Evolutionary conservation across 2,797 vertebrate genomes (phyloP).

Genomic region (Megalops cyprinoides): DNA sequence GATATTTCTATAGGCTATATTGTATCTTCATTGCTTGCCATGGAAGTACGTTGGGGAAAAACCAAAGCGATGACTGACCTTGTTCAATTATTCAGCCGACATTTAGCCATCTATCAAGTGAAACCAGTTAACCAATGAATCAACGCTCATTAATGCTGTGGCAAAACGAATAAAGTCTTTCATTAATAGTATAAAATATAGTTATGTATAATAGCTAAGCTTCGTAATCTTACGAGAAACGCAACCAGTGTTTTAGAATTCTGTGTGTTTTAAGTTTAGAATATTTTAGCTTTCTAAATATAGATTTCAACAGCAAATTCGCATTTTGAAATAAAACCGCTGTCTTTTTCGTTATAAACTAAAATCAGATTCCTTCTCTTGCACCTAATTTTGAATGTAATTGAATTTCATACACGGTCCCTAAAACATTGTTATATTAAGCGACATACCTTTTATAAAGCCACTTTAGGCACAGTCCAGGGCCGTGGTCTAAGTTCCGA

Average conservation of each 20-base stretch:
- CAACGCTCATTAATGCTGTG: background rate
- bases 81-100: slow-evolving; percentile 4
- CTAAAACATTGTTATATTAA: slow-evolving; percentile 5
- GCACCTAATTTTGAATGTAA: background rate
- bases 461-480: slow-evolving; percentile 13
- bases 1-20: background rate
- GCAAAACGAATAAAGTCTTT: background rate
- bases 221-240: background rate
- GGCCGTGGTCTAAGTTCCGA: background rate
- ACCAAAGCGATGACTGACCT: background rate
- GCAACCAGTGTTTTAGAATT: too few relatives aligned
- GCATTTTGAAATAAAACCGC: too few relatives aligned
- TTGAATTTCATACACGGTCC: slow-evolving; percentile 41
- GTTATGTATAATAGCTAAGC: too few relatives aligned
- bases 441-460: slow-evolving; percentile 32
- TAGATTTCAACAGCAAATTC: too few relatives aligned
- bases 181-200: background rate
- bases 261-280: too few relatives aligned
- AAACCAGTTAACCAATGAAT: background rate
- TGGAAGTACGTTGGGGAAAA: background rate
- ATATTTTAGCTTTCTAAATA: too few relatives aligned
- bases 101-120: background rate
- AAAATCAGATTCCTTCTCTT: background rate
- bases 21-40: background rate
- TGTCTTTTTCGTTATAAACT: too few relatives aligned